These are phyloP conservation scores for Pseudochirops corinnae DNA, from an alignment of 2,797 vertebrate species.

Conservation along the genomic window DNA sequence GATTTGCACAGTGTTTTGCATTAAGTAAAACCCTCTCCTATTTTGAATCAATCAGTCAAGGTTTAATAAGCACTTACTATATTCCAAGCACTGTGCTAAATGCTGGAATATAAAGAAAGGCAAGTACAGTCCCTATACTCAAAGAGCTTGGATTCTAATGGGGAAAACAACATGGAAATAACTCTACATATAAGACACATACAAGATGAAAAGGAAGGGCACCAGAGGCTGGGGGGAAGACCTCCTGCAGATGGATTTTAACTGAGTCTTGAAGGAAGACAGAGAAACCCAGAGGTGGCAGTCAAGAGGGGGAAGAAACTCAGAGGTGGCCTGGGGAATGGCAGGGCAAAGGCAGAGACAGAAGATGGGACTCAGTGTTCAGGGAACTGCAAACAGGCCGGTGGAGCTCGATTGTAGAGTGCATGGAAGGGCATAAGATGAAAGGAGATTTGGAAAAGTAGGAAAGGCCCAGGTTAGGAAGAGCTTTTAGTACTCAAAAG, in stretches of 20 bases:
- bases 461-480: background rate
- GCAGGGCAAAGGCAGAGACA: background rate
- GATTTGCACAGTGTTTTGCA: background rate
- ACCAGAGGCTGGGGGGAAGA: background rate
- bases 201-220: background rate
- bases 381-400: background rate
- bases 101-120: background rate
- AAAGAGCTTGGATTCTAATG: background rate
- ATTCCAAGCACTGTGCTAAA: background rate
- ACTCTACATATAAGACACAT: background rate
- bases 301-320: background rate
- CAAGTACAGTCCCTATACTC: background rate
- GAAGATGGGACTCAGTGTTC: background rate
- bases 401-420: background rate
- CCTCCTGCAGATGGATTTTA: background rate
- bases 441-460: background rate
- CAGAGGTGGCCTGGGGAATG: background rate
- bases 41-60: background rate
- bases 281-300: background rate
- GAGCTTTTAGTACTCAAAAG: background rate
- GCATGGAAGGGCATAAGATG: background rate
- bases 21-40: background rate
- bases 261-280: background rate
- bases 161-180: background rate
- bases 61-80: background rate